These are phyloP conservation scores for Chaetura pelagica DNA, from an alignment of 2,113 vertebrate species.

Conservation along the genomic window DNA sequence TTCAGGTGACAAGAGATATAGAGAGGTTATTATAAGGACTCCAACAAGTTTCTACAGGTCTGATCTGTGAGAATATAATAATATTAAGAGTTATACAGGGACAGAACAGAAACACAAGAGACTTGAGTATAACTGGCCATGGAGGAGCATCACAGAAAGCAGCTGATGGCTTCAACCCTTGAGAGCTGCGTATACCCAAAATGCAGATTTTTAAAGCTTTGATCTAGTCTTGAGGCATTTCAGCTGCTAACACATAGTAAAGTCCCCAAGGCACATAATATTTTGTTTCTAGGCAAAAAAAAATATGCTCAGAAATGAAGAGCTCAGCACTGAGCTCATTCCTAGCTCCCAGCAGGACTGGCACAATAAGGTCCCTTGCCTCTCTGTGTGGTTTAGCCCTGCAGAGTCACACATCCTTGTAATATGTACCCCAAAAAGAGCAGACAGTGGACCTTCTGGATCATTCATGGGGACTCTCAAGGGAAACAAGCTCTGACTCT, in stretches of 20 bases:
- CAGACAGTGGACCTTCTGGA: neutral
- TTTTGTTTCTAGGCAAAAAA: conserved; percentile 12
- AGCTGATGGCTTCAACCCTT: neutral
- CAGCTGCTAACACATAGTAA: neutral
- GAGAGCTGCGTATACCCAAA: neutral
- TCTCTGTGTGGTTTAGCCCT: neutral
- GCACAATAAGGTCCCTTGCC: neutral
- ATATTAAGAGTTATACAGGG: neutral
- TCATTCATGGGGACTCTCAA: neutral
- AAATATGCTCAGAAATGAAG: neutral
- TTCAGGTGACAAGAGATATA: conserved; percentile 49
- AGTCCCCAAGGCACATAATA: neutral
- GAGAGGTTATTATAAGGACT: conserved; percentile 54
- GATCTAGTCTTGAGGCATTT: neutral
- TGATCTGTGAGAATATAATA: conserved; percentile 5
- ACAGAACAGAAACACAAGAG: neutral
- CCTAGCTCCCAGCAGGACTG: neutral
- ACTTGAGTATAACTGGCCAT: neutral
- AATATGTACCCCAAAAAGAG: neutral
- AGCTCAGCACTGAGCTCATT: neutral
- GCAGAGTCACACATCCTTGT: neutral
- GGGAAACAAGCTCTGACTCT: neutral
- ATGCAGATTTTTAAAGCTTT: neutral
- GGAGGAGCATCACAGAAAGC: neutral
- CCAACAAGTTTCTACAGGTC: conserved; percentile 22